A percentile compares a stretch with the other conserved stretches of the same genome.
phyloP scores from a whole-genome alignment of 2,888 invertebrate genomes.

The Chrysolina oricalcia region DNA sequence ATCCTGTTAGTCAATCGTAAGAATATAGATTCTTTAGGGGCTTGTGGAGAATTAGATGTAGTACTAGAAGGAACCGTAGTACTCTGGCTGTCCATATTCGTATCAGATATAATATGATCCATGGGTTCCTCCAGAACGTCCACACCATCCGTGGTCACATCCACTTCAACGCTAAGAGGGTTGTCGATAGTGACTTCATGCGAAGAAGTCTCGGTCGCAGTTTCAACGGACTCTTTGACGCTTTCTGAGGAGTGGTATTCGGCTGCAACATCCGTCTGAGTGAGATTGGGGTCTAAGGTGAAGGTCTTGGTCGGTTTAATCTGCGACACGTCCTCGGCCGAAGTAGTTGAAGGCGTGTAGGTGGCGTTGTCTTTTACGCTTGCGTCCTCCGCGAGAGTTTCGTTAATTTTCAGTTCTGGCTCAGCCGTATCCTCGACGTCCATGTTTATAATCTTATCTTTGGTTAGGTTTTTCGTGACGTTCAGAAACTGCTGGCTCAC shows the following conservation, averaged over 20 bases:
- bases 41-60: constrained; percentile 63
- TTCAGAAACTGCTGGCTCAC: constrained; percentile 72
- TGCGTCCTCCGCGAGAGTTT: not conserved
- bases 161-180: constrained; percentile 38
- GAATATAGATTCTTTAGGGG: constrained; percentile 95
- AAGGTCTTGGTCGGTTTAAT: constrained; percentile 70
- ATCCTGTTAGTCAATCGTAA: constrained; percentile 95
- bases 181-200: constrained; percentile 27
- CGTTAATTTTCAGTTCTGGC: not conserved
- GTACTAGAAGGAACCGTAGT: constrained; percentile 63
- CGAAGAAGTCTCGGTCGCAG: not conserved
- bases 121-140: constrained; percentile 70
- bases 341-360: not conserved
- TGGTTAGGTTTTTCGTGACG: constrained; percentile 55
- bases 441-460: constrained; percentile 54
- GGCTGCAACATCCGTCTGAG: not conserved
- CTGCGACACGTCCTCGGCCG: constrained; percentile 55
- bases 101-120: constrained; percentile 75
- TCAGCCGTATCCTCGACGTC: constrained; percentile 23
- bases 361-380: not conserved
- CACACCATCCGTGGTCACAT: constrained; percentile 51
- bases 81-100: constrained; percentile 73
- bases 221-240: constrained; percentile 18
- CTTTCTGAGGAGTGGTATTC: not conserved
- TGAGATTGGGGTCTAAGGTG: constrained; percentile 45